Percentiles rank a stretch among this genome's conserved stretches.
Evolutionary conservation across 2,113 vertebrate species (phyloP).

Genomic region (Corythaeola cristata): DNA sequence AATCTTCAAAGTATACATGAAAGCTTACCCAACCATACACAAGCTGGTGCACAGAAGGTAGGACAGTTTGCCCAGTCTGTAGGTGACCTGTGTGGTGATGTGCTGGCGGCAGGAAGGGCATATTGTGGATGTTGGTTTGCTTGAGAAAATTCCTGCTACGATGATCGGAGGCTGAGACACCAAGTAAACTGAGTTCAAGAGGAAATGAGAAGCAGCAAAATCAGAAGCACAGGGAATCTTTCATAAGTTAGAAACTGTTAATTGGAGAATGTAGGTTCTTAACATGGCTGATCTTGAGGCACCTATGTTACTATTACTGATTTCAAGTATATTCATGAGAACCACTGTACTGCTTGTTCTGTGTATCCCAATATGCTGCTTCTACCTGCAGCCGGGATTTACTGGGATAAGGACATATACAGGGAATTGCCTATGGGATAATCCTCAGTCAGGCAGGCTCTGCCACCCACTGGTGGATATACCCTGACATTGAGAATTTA

Average conservation of each 20-base stretch:
- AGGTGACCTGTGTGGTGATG: constrained; percentile 67
- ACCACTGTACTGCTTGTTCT: neutral
- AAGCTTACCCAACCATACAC: constrained; percentile 63
- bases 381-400: neutral
- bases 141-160: constrained; percentile 66
- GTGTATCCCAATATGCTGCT: neutral
- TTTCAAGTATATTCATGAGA: neutral
- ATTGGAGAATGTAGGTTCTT: neutral
- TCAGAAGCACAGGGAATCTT: neutral
- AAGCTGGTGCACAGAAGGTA: constrained; percentile 40
- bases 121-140: constrained; percentile 63
- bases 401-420: fast-evolving
- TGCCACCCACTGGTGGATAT: neutral
- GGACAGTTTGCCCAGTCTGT: constrained; percentile 42
- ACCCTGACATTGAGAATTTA: neutral
- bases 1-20: neutral
- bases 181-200: constrained; percentile 26
- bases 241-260: neutral
- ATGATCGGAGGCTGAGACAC: constrained; percentile 54
- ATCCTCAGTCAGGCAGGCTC: neutral
- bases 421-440: neutral
- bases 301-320: fast-evolving
- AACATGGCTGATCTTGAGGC: neutral
- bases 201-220: neutral
- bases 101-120: constrained; percentile 70